phyloP scores from a whole-genome alignment of 2,113 vertebrate species.

The Cranoglanis bouderius region DNA sequence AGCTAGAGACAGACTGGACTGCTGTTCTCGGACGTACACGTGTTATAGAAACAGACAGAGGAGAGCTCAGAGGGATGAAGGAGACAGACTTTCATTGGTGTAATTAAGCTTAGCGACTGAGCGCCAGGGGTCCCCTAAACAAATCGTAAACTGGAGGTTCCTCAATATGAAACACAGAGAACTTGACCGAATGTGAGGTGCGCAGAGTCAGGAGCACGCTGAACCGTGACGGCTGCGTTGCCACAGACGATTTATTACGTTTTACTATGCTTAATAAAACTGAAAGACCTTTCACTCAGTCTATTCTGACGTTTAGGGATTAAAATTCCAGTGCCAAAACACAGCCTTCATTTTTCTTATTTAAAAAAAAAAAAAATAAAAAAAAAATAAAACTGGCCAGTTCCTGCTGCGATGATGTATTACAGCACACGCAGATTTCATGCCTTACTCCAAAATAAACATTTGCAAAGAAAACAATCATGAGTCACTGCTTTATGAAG shows the following conservation, averaged over 20 bases:
- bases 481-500: not conserved
- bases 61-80: constrained; percentile 20
- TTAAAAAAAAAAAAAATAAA: not conserved
- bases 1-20: not conserved
- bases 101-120: constrained; percentile 32
- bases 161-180: constrained; percentile 22
- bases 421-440: not conserved
- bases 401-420: not conserved
- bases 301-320: constrained; percentile 28
- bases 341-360: constrained; percentile 14
- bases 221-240: not conserved
- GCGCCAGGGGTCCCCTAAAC: constrained; percentile 44
- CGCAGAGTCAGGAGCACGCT: not conserved
- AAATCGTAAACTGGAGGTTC: constrained; percentile 42
- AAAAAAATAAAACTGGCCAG: not conserved
- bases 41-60: constrained; percentile 10
- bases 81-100: constrained; percentile 36
- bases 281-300: constrained; percentile 27
- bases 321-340: constrained; percentile 13
- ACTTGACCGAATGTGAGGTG: not conserved
- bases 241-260: constrained; percentile 31
- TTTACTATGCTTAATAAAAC: constrained; percentile 43
- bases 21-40: not conserved
- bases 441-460: constrained; percentile 11
- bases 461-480: constrained; percentile 28